A percentile compares a stretch with the other conserved stretches of the same genome.
Evolutionary conservation across 30 jellyfish, hydroid and myxozoan genomes (phyloP).

Genomic region (Aurelia sp.): DNA sequence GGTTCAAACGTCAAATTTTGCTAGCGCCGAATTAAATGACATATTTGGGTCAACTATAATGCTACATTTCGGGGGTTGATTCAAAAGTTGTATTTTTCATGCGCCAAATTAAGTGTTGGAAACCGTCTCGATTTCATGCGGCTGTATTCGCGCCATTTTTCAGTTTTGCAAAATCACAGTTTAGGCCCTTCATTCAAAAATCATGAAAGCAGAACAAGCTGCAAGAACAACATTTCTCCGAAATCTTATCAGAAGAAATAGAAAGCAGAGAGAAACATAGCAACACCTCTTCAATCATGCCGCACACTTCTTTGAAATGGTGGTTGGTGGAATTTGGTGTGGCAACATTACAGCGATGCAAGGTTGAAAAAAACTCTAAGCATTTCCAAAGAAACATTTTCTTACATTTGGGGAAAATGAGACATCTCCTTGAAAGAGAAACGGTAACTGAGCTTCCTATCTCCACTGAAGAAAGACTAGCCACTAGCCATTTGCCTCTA

Average conservation of each 20-base stretch:
- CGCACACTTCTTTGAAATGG: background rate
- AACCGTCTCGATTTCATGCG: no score
- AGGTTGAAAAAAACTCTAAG: slow-evolving; percentile 14
- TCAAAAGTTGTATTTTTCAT: background rate
- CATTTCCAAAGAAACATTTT: background rate
- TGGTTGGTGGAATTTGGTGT: background rate
- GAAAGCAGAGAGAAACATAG: background rate
- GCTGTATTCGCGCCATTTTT: no score
- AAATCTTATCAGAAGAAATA: background rate
- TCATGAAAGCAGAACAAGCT: no score
- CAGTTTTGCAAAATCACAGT: no score
- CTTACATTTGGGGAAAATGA: background rate
- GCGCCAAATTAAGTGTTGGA: background rate
- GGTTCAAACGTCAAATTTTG: no score
- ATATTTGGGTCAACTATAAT: background rate
- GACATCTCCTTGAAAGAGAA: slow-evolving; percentile 17
- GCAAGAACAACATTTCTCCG: no score
- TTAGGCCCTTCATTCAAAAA: no score
- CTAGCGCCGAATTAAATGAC: slow-evolving; percentile 1
- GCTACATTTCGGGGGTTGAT: background rate
- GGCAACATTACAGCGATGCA: background rate
- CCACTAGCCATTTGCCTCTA: background rate
- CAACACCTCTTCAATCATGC: background rate
- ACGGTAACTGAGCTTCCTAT: background rate
- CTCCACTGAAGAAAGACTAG: slow-evolving; percentile 4